Percentiles rank a stretch among this genome's conserved stretches.
Conservation (phyloP, 2,888 invertebrate species). For the Branchellion lobata region DNA sequence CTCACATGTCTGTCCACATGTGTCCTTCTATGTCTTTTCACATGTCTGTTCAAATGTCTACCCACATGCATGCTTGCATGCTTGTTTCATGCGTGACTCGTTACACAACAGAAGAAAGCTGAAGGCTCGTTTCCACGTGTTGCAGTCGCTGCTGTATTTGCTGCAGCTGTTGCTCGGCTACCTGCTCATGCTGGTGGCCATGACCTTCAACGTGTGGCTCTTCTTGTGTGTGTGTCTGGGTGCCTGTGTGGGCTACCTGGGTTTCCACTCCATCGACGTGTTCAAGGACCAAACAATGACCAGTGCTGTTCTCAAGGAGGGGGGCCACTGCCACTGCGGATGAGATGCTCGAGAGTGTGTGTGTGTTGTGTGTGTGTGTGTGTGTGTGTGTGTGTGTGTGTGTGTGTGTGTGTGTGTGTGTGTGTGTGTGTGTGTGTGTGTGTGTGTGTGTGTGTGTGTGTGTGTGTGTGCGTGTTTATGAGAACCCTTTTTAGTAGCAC, state of each 20-base stretch:
- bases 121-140: conserved; percentile 31
- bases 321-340: conserved; percentile 9
- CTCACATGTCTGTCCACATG: too few relatives aligned
- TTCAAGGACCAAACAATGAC: background rate
- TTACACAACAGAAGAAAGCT: conserved; percentile 23
- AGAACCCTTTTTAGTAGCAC: too few relatives aligned
- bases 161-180: conserved; percentile 46
- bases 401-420: too few relatives aligned
- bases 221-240: conserved; percentile 45
- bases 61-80: too few relatives aligned
- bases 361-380: too few relatives aligned
- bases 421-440: too few relatives aligned
- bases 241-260: conserved; percentile 37
- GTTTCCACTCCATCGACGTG: conserved; percentile 41
- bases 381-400: too few relatives aligned
- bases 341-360: background rate
- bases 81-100: too few relatives aligned
- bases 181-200: conserved; percentile 48
- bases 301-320: background rate
- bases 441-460: too few relatives aligned
- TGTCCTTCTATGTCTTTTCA: too few relatives aligned
- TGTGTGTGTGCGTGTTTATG: too few relatives aligned
- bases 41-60: too few relatives aligned
- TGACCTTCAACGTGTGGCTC: conserved; percentile 49
- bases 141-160: conserved; percentile 44